Evolutionary conservation across 2,797 vertebrate species (phyloP).

Genomic region (Scyliorhinus canicula): DNA sequence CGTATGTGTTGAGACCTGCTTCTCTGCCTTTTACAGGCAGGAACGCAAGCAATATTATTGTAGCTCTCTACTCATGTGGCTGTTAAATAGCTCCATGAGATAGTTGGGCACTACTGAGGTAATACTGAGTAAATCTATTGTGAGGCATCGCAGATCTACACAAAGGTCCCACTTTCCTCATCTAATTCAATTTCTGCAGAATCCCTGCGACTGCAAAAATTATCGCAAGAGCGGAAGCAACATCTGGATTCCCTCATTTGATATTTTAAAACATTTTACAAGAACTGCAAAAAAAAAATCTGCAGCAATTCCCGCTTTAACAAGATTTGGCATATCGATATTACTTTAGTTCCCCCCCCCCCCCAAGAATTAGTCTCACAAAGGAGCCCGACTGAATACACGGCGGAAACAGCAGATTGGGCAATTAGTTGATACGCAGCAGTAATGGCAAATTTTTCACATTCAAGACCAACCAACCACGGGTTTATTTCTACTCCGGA

Average conservation of each 20-base stretch:
- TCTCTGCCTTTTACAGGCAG: background rate
- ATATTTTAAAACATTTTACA: background rate
- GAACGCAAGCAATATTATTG: background rate
- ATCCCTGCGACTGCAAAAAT: background rate
- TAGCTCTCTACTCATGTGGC: background rate
- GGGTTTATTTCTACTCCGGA: background rate
- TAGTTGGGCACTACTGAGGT: background rate
- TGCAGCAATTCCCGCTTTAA: background rate
- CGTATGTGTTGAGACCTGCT: background rate
- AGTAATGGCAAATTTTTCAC: background rate
- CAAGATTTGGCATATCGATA: background rate
- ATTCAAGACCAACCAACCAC: background rate
- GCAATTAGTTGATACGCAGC: background rate
- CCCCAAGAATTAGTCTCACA: background rate
- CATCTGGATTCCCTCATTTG: slow-evolving; percentile 1
- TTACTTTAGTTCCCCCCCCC: background rate
- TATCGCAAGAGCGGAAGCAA: background rate
- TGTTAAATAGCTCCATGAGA: background rate
- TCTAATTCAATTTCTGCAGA: background rate
- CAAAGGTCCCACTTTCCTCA: background rate
- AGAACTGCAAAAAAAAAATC: background rate
- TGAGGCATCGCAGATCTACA: background rate
- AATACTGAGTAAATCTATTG: background rate
- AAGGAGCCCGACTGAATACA: background rate
- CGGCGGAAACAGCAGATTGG: background rate